Conservation (phyloP, 92 coral and sea anemone genomes). For the Epizoanthus fatuus region DNA sequence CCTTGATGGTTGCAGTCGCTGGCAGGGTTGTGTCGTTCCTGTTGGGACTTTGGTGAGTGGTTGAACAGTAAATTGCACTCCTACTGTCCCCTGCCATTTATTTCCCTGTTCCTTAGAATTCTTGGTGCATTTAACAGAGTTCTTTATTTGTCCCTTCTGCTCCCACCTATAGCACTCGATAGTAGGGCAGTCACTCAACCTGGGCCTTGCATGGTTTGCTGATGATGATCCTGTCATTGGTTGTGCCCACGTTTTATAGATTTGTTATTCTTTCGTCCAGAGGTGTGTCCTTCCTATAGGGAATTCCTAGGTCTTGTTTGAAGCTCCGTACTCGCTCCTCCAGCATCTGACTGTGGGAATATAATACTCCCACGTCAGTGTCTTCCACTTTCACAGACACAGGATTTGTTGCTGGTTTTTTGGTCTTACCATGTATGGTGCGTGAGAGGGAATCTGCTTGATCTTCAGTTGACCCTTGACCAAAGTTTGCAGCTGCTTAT, state of each 20-base stretch:
- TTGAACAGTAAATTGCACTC: background rate
- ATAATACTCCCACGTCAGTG: background rate
- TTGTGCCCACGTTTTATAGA: background rate
- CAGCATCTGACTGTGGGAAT: no score
- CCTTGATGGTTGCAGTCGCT: no score
- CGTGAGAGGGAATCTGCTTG: slow-evolving; percentile 11
- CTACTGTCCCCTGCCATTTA: background rate
- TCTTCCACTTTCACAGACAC: background rate
- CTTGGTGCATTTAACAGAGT: background rate
- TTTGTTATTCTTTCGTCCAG: background rate
- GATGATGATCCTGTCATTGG: no score
- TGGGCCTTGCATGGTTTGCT: background rate
- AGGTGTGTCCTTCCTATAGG: no score
- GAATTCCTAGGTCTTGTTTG: no score
- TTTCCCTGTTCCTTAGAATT: background rate
- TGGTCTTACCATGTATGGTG: background rate
- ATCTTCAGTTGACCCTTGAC: background rate
- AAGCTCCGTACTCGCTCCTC: no score
- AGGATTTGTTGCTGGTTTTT: background rate
- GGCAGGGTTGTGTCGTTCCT: no score
- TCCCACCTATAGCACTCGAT: background rate
- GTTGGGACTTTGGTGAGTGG: background rate
- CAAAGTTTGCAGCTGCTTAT: background rate
- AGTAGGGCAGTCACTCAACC: slow-evolving; percentile 9
- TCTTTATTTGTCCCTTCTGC: background rate